These are phyloP conservation scores for Cyclargus thomasi DNA, from an alignment of 1,140 invertebrate genomes.

Conservation along the genomic window DNA sequence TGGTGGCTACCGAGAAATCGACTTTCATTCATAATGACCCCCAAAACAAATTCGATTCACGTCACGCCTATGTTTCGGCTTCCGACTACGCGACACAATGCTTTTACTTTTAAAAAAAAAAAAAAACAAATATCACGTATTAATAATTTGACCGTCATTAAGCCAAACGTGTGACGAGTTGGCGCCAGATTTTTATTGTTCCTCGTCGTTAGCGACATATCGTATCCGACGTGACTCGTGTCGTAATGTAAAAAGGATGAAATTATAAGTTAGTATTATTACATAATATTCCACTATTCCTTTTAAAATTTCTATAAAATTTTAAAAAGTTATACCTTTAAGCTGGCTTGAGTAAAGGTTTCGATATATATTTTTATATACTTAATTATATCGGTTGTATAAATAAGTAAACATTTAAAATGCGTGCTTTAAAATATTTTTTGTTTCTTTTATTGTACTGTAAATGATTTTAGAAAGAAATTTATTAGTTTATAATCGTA, in stretches of 20 bases:
- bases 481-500: background rate
- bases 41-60: conserved; percentile 31
- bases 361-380: too few species aligned
- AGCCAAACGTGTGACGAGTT: conserved; percentile 52
- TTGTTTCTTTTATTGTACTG: background rate
- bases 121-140: conserved; percentile 46
- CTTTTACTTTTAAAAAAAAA: conserved; percentile 44
- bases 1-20: background rate
- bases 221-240: background rate
- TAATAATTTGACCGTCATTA: conserved; percentile 62
- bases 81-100: conserved; percentile 50
- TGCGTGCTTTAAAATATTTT: background rate
- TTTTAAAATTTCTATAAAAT: too few species aligned
- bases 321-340: too few species aligned
- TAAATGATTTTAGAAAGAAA: background rate
- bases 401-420: too few species aligned
- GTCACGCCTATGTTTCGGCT: conserved; percentile 40
- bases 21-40: conserved; percentile 24
- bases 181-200: conserved; percentile 61
- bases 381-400: too few species aligned
- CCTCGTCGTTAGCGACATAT: background rate
- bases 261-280: too few species aligned
- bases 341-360: too few species aligned
- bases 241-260: background rate
- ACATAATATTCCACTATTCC: too few species aligned